phyloP scores from a whole-genome alignment of 1,140 invertebrate genomes.

The Dufourea novaeangliae region DNA sequence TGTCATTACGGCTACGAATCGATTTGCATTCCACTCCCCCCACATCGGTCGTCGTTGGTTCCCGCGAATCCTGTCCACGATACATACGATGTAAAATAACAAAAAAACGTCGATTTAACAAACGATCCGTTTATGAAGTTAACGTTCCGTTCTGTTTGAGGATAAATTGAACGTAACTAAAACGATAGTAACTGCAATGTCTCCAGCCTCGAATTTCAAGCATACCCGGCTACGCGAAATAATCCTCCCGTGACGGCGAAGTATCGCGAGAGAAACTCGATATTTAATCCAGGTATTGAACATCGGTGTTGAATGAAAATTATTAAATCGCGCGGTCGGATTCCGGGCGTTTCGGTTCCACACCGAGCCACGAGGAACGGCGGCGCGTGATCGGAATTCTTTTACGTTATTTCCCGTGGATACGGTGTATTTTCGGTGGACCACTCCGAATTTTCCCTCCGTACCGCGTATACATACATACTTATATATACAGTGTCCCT shows the following conservation, averaged over 20 bases:
- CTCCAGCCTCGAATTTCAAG: not conserved
- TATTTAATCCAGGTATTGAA: slow-evolving; percentile 33
- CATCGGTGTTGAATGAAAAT: slow-evolving; percentile 17
- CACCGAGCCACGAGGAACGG: too few species aligned
- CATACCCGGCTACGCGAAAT: not conserved
- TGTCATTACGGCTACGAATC: not conserved
- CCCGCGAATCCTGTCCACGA: not conserved
- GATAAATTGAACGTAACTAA: not conserved
- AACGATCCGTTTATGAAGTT: not conserved
- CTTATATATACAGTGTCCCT: too few species aligned
- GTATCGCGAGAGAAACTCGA: not conserved
- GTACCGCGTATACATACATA: too few species aligned
- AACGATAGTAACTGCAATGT: slow-evolving; percentile 7
- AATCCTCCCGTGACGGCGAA: not conserved
- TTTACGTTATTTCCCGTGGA: not conserved
- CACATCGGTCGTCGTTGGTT: not conserved
- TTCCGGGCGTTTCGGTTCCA: not conserved
- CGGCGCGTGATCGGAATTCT: slow-evolving; percentile 26
- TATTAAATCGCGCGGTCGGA: slow-evolving; percentile 34
- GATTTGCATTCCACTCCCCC: not conserved
- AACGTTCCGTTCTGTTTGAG: not conserved
- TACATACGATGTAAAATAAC: not conserved
- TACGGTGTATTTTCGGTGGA: not conserved
- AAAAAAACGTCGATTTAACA: not conserved
- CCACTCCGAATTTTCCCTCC: too few species aligned